These are phyloP conservation scores for Dolichomitus sp. DNA, from an alignment of 2,888 invertebrate genomes.

Conservation along the genomic window DNA sequence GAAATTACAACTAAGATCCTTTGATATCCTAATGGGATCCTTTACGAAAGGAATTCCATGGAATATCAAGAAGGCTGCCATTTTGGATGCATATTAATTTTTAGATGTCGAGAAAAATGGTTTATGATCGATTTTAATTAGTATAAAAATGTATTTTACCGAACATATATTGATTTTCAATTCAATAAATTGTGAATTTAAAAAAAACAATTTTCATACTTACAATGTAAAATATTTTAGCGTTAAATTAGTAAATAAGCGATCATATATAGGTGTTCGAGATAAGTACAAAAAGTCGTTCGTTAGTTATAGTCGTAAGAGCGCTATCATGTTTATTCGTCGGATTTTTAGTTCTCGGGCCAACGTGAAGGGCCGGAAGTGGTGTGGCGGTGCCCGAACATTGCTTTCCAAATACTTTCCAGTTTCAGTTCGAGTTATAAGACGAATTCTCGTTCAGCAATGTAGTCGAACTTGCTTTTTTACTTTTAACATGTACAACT, in stretches of 20 bases:
- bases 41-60: not conserved
- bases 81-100: not conserved
- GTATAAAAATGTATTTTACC: too few relatives aligned
- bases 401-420: constrained; percentile 77
- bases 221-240: not conserved
- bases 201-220: not conserved
- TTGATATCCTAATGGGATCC: not conserved
- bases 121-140: not conserved
- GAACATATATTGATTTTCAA: not conserved
- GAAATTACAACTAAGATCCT: not conserved
- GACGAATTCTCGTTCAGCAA: not conserved
- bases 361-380: constrained; percentile 71
- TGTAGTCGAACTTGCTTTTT: not conserved
- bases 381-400: constrained; percentile 54
- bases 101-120: not conserved
- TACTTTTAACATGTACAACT: not conserved
- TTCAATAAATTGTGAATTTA: not conserved
- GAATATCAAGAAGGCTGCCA: not conserved
- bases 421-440: not conserved
- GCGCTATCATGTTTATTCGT: constrained; percentile 7
- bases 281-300: not conserved
- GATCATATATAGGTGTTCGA: not conserved
- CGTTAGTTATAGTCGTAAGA: constrained; percentile 5
- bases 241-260: not conserved
- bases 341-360: constrained; percentile 6